Percentiles rank a stretch among this genome's conserved stretches.
These are phyloP conservation scores for Vidua macroura DNA, from an alignment of 2,113 vertebrate species.

Conservation along the genomic window DNA sequence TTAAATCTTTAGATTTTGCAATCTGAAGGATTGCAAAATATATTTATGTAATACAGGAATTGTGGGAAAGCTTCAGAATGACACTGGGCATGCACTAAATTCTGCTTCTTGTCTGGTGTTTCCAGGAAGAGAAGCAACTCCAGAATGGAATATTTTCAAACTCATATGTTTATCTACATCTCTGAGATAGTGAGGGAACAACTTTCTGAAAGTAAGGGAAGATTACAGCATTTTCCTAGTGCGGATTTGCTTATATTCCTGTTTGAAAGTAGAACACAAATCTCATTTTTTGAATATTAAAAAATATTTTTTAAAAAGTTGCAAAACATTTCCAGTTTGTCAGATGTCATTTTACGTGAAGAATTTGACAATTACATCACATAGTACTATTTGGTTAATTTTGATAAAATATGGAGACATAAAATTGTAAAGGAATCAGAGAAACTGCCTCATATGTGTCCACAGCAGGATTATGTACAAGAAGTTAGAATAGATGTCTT, in stretches of 20 bases:
- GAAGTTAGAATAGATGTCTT: neutral
- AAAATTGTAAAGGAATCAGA: neutral
- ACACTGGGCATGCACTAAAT: neutral
- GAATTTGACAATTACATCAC: neutral
- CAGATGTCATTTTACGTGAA: neutral
- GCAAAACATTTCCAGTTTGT: neutral
- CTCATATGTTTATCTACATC: neutral
- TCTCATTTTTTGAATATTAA: neutral
- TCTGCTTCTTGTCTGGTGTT: neutral
- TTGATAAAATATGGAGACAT: neutral
- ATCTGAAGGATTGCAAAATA: neutral
- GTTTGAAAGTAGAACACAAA: neutral
- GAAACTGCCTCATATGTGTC: neutral
- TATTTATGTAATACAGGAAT: neutral
- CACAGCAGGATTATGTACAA: neutral
- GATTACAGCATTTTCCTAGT: neutral
- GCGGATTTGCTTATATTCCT: neutral
- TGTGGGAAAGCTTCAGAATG: neutral
- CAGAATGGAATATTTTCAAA: neutral
- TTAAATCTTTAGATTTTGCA: no score
- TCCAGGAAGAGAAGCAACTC: neutral
- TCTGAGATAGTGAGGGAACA: neutral
- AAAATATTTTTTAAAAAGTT: neutral
- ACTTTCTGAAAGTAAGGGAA: neutral
- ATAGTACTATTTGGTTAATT: neutral